A percentile compares a stretch with the other conserved stretches of the same genome.
Conservation (phyloP, 2,888 invertebrate species). For the Onchidella celtica region DNA sequence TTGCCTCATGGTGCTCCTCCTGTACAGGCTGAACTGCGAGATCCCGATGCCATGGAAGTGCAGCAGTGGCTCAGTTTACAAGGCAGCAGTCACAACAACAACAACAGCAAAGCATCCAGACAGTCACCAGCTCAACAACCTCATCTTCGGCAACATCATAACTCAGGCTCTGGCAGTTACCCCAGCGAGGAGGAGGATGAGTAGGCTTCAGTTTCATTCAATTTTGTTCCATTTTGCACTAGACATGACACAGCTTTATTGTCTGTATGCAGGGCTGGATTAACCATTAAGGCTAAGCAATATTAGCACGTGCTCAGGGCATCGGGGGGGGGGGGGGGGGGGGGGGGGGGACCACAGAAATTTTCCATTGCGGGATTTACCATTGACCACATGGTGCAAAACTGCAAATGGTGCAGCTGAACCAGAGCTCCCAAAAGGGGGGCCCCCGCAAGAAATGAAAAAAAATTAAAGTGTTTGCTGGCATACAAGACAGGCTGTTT, state of each 20-base stretch:
- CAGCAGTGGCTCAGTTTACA: constrained; percentile 22
- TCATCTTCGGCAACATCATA: not conserved
- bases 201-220: constrained; percentile 20
- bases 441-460: too few species aligned
- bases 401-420: too few species aligned
- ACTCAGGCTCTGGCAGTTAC: constrained; percentile 38
- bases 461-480: too few species aligned
- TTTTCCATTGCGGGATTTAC: too few species aligned
- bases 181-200: constrained; percentile 42
- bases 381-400: too few species aligned
- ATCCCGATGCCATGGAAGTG: constrained; percentile 29
- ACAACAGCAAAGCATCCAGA: not conserved
- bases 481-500: too few species aligned
- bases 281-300: too few species aligned
- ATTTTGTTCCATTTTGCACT: not conserved
- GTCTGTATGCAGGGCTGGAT: too few species aligned
- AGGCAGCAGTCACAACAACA: not conserved
- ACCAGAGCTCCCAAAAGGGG: too few species aligned
- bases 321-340: too few species aligned
- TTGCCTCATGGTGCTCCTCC: not conserved
- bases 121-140: not conserved
- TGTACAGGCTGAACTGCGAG: not conserved
- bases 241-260: not conserved
- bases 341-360: too few species aligned
- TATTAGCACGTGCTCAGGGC: too few species aligned